Evolutionary conservation across 2,797 vertebrate species (phyloP), one percentile per base, ranked within the genome.

Genomic region (Chiloscyllium punctatum): DNA sequence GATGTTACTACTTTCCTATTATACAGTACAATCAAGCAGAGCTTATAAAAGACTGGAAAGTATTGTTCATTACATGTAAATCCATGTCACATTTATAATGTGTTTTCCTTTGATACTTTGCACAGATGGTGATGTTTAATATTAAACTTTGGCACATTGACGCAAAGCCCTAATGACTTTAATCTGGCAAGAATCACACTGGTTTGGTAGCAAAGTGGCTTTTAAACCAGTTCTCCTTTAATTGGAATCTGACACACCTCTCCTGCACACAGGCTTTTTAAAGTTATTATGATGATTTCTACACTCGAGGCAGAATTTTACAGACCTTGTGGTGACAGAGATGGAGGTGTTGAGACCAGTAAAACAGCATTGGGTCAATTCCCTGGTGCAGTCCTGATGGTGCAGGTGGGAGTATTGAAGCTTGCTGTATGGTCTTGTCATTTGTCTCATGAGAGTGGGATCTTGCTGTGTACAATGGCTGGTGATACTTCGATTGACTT

Each of bases 81-180:
- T 37, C 16, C 27, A 91, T 66, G 27, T 33, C 21, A n/a, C 30
- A 91, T n/a, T 91, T 91, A 62, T 37, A 18, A 4, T 66, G 33
- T n/a, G 33, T 91, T 91, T 91, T 33, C 88, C n/a, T 91, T 91
- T 91, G 88, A 66, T 91, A 91, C n/a, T 91, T 91, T 66, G 33
- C 1, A 33, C 88, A 66, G 88, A 91, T 91, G 57, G 30, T 91
- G 62, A 91, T 91, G 33, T 91, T 66, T 66, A 91, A 16, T 66
- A 62, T 62, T 18, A n/a, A 16, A 37, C 66, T n/a, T 91, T 37
- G 88, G 33, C 33, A 91, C 16, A 2, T 91, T 68, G 62, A 68
- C 37, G 88, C 33, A n/a, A 7, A 23, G 62, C 15, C 33, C 16
- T 82, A 82, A 91, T 23, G n/a, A n/a, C 23, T 91, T 91, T 18